phyloP scores from a whole-genome alignment of 2,797 vertebrate species.

The Pipistrellus nathusii region DNA sequence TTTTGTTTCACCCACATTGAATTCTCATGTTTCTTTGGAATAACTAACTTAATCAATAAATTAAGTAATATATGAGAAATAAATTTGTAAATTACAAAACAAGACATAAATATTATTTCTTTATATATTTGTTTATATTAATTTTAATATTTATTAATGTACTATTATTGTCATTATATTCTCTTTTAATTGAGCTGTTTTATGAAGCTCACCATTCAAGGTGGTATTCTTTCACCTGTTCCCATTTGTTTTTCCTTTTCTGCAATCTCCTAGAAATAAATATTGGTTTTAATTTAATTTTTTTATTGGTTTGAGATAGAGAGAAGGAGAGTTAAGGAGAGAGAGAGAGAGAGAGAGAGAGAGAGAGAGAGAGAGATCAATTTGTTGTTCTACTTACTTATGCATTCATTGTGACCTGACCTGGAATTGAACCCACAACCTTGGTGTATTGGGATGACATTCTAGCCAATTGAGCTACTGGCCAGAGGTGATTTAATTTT shows the following conservation, averaged over 20 bases:
- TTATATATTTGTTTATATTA: neutral
- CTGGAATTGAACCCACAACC: neutral
- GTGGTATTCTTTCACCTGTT: neutral
- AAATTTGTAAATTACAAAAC: conserved; percentile 4
- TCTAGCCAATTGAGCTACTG: neutral
- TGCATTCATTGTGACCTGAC: neutral
- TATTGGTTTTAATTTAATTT: neutral
- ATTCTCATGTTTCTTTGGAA: neutral
- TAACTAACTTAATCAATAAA: neutral
- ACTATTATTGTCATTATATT: neutral
- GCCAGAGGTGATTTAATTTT: neutral
- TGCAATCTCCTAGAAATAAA: conserved; percentile 15
- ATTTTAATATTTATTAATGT: neutral
- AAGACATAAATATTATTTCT: neutral
- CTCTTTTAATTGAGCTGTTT: neutral
- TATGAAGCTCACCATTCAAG: neutral
- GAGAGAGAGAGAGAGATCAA: neutral
- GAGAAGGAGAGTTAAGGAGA: neutral
- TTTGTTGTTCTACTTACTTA: neutral
- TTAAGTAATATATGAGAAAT: neutral
- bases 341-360: too few species aligned
- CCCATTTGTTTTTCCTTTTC: neutral
- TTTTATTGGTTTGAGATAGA: neutral
- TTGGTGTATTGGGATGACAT: neutral
- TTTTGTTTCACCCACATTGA: neutral